Evolutionary conservation across 1,140 invertebrate genomes (phyloP), one percentile per base, ranked within the genome.

Genomic region (Zaprionus ghesquierei): DNA sequence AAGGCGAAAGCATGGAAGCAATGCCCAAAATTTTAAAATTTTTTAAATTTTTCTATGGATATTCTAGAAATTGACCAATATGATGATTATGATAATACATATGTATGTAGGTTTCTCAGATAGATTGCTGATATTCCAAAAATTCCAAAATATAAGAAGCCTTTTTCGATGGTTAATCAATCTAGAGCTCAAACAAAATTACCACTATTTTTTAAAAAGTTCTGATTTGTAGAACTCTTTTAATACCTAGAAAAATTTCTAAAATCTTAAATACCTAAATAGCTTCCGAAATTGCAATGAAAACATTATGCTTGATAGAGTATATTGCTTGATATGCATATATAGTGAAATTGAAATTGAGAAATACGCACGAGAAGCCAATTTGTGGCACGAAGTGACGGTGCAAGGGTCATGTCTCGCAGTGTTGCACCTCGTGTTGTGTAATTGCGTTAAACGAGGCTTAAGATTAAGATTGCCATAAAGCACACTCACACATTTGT

Each of bases 331-430:
- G 41, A 46, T 23, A 46, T 53, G 38, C 20, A 58, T 46, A 31
- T 56, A 46, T 15, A 25, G 18, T 22, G 41, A 5, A 33, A 46
- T 64, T 64, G 15, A 8, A 15, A 18, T 29, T 68, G 31, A 29
- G 46, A 29, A 69, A 27, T 33, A 63, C 66, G 66, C 66, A 69
- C 66, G 66, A 33, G 53, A 54, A 9, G 50, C n/a, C 50, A 69
- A 69, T 69, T 69, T 69, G 66, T 46, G 59, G 35, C 65, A 69
- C 65, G 65, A 69, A 69, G 18, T 15, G 58, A 5, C 5, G 50
- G n/a, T 12, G 31, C 1, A 6, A 15, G 33, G 4, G 33, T 35
- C 33, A 35, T 35, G 13, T 5, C 33, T 35, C 13, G 33, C 13
- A 10, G 31, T 13, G 41, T 35, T 35, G 33, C 33, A 35, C 33